phyloP scores from a whole-genome alignment of 2,888 invertebrate genomes.

The Cistogaster globosa region DNA sequence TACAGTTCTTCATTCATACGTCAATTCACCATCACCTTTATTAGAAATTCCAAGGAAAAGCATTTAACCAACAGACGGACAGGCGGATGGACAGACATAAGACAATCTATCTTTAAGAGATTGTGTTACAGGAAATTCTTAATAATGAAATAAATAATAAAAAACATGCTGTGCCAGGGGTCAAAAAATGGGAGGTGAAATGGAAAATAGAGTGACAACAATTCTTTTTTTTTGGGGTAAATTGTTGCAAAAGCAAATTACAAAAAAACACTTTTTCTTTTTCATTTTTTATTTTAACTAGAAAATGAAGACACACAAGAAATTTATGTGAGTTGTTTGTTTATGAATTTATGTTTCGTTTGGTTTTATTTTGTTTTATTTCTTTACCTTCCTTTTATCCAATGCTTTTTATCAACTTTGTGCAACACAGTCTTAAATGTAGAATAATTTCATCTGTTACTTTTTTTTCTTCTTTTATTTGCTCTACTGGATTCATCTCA shows the following conservation, averaged over 20 bases:
- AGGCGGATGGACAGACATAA: not conserved
- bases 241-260: slow-evolving; percentile 67
- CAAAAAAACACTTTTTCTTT: slow-evolving; percentile 7
- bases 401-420: slow-evolving; percentile 15
- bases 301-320: no score
- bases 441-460: slow-evolving; percentile 16
- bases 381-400: not conserved
- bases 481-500: not conserved
- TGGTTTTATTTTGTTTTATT: slow-evolving; percentile 18
- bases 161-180: slow-evolving; percentile 22
- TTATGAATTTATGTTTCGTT: slow-evolving; percentile 48
- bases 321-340: slow-evolving; percentile 66
- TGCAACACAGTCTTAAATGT: slow-evolving; percentile 27
- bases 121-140: slow-evolving; percentile 37
- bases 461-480: not conserved
- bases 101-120: slow-evolving; percentile 11
- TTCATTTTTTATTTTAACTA: no score
- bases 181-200: slow-evolving; percentile 15
- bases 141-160: slow-evolving; percentile 45
- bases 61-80: not conserved
- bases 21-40: slow-evolving; percentile 46
- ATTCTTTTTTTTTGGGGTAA: slow-evolving; percentile 24
- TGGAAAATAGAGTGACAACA: slow-evolving; percentile 29
- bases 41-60: not conserved
- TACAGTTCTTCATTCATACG: slow-evolving; percentile 12